These are phyloP conservation scores for Polietes domitor DNA, from an alignment of 2,888 invertebrate species.

Conservation along the genomic window DNA sequence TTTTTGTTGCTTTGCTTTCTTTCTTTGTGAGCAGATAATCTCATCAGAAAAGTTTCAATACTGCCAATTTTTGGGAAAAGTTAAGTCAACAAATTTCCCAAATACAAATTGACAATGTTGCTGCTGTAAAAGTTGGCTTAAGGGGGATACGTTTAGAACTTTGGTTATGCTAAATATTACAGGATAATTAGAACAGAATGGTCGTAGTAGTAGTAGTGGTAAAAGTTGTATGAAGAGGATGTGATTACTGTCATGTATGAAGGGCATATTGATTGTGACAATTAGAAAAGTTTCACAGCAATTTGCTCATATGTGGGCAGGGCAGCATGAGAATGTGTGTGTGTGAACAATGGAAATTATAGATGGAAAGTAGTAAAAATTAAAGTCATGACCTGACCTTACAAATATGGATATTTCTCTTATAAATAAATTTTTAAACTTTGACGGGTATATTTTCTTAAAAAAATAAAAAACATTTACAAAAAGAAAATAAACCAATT, in stretches of 20 bases:
- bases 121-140: background rate
- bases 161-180: slow-evolving; percentile 9
- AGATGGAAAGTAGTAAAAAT: too few species aligned
- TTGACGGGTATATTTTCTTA: too few species aligned
- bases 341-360: too few species aligned
- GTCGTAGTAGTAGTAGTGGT: background rate
- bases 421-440: too few species aligned
- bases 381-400: too few species aligned
- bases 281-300: slow-evolving; percentile 8
- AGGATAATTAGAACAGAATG: background rate
- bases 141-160: slow-evolving; percentile 1
- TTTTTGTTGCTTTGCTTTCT: background rate
- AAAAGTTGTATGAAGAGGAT: background rate
- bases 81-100: slow-evolving; percentile 22
- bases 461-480: too few species aligned
- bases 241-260: background rate
- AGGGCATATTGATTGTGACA: background rate
- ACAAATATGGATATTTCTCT: too few species aligned
- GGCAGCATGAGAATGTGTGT: too few species aligned
- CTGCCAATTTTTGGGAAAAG: slow-evolving; percentile 22
- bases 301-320: too few species aligned
- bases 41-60: slow-evolving; percentile 20
- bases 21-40: slow-evolving; percentile 10
- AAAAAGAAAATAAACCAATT: too few species aligned
- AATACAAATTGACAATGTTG: slow-evolving; percentile 24